phyloP scores from a whole-genome alignment of 2,113 vertebrate genomes.

The Thomomys bottae region DNA sequence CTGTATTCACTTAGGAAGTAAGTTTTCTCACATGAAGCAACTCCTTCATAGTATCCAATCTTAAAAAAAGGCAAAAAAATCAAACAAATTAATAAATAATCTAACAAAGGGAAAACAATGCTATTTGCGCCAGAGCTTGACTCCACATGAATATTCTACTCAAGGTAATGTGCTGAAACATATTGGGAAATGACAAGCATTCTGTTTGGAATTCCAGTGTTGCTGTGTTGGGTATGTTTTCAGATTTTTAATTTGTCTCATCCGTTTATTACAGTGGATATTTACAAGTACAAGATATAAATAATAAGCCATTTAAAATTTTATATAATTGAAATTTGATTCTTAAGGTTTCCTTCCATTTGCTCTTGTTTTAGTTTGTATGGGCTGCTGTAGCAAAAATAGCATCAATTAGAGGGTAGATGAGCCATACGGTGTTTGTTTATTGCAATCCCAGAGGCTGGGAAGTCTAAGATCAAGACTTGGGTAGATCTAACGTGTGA shows the following conservation, averaged over 20 bases:
- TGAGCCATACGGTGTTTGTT: background rate
- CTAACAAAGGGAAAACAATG: background rate
- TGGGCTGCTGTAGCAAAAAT: background rate
- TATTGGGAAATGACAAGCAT: background rate
- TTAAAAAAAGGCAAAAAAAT: background rate
- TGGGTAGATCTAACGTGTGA: background rate
- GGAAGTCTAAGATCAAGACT: background rate
- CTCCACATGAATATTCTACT: background rate
- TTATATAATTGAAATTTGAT: background rate
- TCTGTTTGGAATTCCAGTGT: background rate
- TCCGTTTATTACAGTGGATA: background rate
- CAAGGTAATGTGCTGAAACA: background rate
- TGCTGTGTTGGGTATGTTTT: background rate
- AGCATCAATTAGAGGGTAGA: background rate
- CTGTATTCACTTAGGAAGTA: background rate
- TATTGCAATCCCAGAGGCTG: background rate
- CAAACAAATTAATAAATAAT: conserved; percentile 5
- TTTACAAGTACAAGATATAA: background rate
- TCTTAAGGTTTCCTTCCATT: background rate
- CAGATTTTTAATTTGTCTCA: background rate
- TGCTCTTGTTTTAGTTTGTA: too few species aligned
- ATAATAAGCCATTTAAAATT: background rate
- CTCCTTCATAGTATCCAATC: background rate
- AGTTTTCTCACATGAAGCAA: background rate
- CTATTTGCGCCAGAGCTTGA: background rate